Evolutionary conservation across 2,888 invertebrate genomes (phyloP).

Genomic region (Acanthosepion esculentum): DNA sequence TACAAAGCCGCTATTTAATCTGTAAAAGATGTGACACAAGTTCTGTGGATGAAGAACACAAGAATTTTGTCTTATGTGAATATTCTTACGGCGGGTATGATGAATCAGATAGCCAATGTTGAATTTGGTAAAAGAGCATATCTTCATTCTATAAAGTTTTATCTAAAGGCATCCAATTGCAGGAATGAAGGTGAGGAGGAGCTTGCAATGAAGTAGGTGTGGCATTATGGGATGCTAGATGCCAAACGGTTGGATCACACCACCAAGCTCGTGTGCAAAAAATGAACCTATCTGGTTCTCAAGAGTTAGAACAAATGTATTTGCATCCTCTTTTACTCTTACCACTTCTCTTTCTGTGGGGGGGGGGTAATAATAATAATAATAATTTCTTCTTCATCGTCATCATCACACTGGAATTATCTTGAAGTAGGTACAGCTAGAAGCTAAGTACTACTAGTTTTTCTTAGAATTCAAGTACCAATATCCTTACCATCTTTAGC

Average conservation of each 20-base stretch:
- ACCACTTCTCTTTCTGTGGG: not conserved
- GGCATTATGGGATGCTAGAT: not conserved
- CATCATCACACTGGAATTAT: not conserved
- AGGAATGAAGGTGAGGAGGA: not conserved
- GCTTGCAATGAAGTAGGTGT: not conserved
- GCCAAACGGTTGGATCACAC: conserved; percentile 11
- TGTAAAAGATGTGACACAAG: not conserved
- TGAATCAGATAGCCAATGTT: not conserved
- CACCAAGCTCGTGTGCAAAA: not conserved
- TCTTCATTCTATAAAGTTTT: not conserved
- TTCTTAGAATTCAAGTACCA: not conserved
- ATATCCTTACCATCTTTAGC: not conserved
- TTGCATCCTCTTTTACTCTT: not conserved
- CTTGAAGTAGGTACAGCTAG: not conserved
- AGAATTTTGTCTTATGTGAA: not conserved
- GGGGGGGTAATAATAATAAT: not conserved
- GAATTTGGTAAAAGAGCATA: not conserved
- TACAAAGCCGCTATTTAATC: not conserved
- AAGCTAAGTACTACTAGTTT: not conserved
- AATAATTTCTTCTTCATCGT: no score
- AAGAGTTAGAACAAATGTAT: not conserved
- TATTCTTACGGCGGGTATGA: not conserved
- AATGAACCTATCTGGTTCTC: conserved; percentile 7
- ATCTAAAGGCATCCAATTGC: conserved; percentile 1
- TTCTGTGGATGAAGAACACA: not conserved